Evolutionary conservation across 2,888 invertebrate genomes (phyloP).

Genomic region (Phorcus lineatus): DNA sequence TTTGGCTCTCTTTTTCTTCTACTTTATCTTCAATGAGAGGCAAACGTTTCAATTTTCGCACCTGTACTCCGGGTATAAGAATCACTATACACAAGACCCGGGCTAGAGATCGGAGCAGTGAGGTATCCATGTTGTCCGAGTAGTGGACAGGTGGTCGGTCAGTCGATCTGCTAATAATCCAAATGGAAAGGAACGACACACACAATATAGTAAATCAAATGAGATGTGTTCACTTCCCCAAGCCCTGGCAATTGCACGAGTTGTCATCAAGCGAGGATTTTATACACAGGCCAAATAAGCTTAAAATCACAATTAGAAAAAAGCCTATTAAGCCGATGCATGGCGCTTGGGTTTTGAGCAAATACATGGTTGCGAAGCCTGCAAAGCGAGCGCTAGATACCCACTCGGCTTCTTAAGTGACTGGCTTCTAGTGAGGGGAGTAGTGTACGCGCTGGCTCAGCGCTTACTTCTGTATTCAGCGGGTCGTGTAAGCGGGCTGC

Average conservation of each 20-base stretch:
- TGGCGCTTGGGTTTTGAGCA: background rate
- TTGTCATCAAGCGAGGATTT: background rate
- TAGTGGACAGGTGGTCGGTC: background rate
- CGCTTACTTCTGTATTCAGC: background rate
- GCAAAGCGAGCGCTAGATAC: background rate
- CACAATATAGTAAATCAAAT: background rate
- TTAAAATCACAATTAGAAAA: constrained; percentile 24
- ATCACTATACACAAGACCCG: background rate
- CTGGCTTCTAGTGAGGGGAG: too few relatives aligned
- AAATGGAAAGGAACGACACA: background rate
- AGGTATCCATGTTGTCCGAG: background rate
- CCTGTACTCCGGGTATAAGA: background rate
- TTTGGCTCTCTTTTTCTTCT: constrained; percentile 7
- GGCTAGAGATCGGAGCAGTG: background rate
- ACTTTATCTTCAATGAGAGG: constrained; percentile 16
- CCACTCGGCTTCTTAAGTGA: too few relatives aligned
- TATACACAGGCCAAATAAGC: constrained; percentile 19
- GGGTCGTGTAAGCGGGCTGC: background rate
- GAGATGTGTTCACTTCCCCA: background rate
- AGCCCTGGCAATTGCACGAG: background rate
- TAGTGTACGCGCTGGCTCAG: background rate
- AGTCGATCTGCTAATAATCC: background rate
- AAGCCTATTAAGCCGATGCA: background rate
- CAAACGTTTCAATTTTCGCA: background rate
- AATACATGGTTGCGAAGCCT: background rate